Base-by-base conservation (phyloP, 2,888 invertebrate genomes). In the Napeogenes sylphis region DNA sequence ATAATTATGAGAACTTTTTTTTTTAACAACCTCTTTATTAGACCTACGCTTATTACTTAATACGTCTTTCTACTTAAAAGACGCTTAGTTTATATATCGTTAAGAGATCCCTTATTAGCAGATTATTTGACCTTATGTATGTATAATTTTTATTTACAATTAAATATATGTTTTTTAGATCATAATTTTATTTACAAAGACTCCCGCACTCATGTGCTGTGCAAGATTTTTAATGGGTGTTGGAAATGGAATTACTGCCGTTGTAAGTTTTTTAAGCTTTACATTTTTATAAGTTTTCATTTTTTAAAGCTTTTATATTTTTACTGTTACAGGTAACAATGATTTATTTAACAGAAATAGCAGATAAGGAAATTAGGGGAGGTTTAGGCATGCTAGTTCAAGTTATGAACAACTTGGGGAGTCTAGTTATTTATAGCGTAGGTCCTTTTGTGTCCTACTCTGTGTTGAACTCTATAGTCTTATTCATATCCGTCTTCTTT, bases 331-430 rank as follows among this genome's bases (percentile, higher is more conserved):
- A 92, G 91, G 87, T 87, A 54, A 84, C 87, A 57, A 90, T 91
- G 82, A 88, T 91, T 70, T 91, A 91, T 72, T 76, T 91, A 60
- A 90, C 90, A 53, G 91, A 91, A 81, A 91, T 91, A 77, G 83
- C 91, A 0, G 91, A 91, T 68, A 91, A 91, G 64, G 88, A 91
- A 67, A 84, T 91, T 38, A 72, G 91, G 64, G 91, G 91, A 0
- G 78, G 87, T 0, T 70, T 92, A 13, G 91, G 91, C 3, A 91
- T 89, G 85, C 75, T 87, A 4, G 84, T 90, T 0, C 90, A 88
- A 77, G 87, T 90, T 0, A 91, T 90, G 87, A 85, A 84, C 68
- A 90, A 90, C 65, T 63, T 88, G 3, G 91, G 91, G 2, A 82
- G 87, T 53, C 79, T 91, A 0, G 73, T 82, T 2, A 80, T 92